phyloP scores from a whole-genome alignment of 1,140 invertebrate genomes.

The Drosophila watanabei region DNA sequence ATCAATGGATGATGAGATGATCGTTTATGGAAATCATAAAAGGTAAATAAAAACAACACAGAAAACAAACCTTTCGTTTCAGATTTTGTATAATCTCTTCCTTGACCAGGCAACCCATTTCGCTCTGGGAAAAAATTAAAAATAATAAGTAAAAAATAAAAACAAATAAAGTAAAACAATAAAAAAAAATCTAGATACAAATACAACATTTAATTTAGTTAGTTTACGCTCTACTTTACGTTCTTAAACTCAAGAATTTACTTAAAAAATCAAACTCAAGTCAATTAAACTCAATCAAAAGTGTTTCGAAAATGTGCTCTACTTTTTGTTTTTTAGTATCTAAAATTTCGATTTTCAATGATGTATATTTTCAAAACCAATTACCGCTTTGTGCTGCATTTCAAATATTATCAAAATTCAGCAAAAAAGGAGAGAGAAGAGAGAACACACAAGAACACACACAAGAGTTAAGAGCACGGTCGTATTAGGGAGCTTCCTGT shows the following conservation, averaged over 20 bases:
- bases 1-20: constrained; percentile 27
- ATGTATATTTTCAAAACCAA: constrained; percentile 61
- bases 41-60: constrained; percentile 7
- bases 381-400: constrained; percentile 86
- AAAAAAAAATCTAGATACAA: constrained; percentile 1
- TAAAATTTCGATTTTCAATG: constrained; percentile 49
- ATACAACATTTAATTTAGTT: neutral
- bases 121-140: constrained; percentile 65
- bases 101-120: constrained; percentile 84
- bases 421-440: constrained; percentile 74
- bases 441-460: constrained; percentile 64
- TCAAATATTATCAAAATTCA: constrained; percentile 74
- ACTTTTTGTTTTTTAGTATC: constrained; percentile 51
- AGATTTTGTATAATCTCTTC: constrained; percentile 83
- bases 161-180: constrained; percentile 15
- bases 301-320: constrained; percentile 62
- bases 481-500: constrained; percentile 15
- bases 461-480: constrained; percentile 56
- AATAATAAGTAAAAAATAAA: constrained; percentile 31
- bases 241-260: neutral
- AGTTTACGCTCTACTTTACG: neutral
- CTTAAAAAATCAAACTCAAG: neutral
- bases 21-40: constrained; percentile 18
- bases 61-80: constrained; percentile 80
- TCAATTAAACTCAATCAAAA: constrained; percentile 26